Percentiles rank a stretch among this genome's conserved stretches.
Evolutionary conservation across 2,888 invertebrate genomes (phyloP).

Genomic region (Cartodere bifasciata): DNA sequence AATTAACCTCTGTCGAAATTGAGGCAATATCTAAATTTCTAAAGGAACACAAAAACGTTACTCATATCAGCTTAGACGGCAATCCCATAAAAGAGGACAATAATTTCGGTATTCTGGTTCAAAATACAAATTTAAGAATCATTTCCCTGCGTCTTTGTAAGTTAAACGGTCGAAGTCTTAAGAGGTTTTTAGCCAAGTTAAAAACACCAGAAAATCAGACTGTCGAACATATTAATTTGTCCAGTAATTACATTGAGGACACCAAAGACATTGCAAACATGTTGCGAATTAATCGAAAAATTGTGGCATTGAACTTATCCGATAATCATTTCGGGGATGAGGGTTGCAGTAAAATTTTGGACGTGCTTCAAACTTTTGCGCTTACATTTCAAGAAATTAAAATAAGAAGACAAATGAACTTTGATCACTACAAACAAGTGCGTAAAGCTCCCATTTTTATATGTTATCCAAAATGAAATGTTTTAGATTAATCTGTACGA

Average conservation of each 20-base stretch:
- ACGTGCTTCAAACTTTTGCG: constrained; percentile 21
- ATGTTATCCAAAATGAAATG: too few relatives aligned
- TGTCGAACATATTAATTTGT: constrained; percentile 27
- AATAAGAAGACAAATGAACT: constrained; percentile 16
- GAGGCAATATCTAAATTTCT: constrained; percentile 10
- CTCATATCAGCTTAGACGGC: constrained; percentile 28
- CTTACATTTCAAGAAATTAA: constrained; percentile 28
- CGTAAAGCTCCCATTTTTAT: too few relatives aligned
- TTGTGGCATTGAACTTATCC: constrained; percentile 23
- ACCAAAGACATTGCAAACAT: constrained; percentile 23
- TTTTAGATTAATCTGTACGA: too few relatives aligned
- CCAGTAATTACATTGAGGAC: constrained; percentile 29
- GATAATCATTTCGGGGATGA: constrained; percentile 26
- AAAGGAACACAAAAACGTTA: constrained; percentile 16
- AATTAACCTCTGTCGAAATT: constrained; percentile 11
- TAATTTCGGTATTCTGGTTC: constrained; percentile 24
- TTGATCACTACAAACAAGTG: too few relatives aligned
- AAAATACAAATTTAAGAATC: constrained; percentile 17
- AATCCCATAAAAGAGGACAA: constrained; percentile 28
- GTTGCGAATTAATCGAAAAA: constrained; percentile 25
- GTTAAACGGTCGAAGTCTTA: constrained; percentile 23
- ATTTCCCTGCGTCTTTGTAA: constrained; percentile 28
- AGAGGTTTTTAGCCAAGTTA: constrained; percentile 23
- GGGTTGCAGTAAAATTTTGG: constrained; percentile 19
- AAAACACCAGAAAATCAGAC: constrained; percentile 14